Evolutionary conservation across 2,113 vertebrate genomes (phyloP), one percentile per base, ranked within the genome.

Genomic region (Excalfactoria chinensis): DNA sequence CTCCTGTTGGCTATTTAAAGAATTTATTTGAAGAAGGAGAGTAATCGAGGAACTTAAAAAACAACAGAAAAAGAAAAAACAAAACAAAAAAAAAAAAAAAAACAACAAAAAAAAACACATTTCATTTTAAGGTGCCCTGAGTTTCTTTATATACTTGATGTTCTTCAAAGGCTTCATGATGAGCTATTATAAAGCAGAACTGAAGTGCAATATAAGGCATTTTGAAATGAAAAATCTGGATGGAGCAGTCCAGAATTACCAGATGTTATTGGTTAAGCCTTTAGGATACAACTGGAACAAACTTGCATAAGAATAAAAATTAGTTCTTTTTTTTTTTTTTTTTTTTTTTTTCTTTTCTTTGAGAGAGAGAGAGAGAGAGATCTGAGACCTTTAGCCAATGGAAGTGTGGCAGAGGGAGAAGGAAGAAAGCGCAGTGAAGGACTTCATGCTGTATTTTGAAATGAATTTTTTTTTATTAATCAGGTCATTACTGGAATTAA

Each of bases 301-400:
- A 63, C 9, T 46, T 43, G 51, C 25, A 34, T 8, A 10, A 49
- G 43, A 71, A 32, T 22, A 91, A 68, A 9, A 34, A 40, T 53
- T 3, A 6, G 2, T 75, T 67, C 9, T 0, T 1, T 28, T 30
- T 28, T 18, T 44, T 40, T 25, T 30, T 28, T 18, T 44, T 40
- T 59, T 66, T 25, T 25, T 49, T 40, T 40, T 40, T 7, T 40
- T 7, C 11, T 40, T 40, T 40, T 40, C 11, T 40, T 40, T 40
- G 37, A 40, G 37, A 40, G 37, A 40, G 37, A 40, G 37, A 11
- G 34, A 66, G 10, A 49, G 19, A 32, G 34, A 14, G 5, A 35
- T 72, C 30, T 80, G 59, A 86, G 9, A 49, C 8, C 4, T 49
- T 87, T 49, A 35, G 22, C 20, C 43, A 30, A 44, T 60, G 21